phyloP scores from a whole-genome alignment of 2,113 vertebrate genomes.

The Aphelocoma coerulescens region DNA sequence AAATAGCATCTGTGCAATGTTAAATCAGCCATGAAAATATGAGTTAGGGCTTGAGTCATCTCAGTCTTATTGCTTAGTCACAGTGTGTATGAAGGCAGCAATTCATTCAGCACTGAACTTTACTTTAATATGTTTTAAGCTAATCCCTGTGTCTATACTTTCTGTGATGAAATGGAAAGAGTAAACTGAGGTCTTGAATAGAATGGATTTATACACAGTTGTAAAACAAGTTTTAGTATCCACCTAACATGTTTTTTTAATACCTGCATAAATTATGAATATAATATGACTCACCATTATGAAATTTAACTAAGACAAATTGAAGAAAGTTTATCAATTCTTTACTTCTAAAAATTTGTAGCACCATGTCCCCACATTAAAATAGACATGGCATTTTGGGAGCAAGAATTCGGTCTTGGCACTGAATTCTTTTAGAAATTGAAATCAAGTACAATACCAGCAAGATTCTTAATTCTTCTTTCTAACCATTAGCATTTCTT shows the following conservation, averaged over 20 bases:
- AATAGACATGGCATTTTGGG: not conserved
- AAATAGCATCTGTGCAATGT: conserved; percentile 36
- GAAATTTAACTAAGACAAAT: not conserved
- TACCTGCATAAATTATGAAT: not conserved
- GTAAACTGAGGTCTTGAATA: not conserved
- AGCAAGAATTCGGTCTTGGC: not conserved
- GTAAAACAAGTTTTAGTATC: not conserved
- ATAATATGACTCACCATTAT: not conserved
- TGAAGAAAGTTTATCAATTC: not conserved
- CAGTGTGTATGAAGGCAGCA: not conserved
- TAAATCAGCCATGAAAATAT: conserved; percentile 40
- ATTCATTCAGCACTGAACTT: not conserved
- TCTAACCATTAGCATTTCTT: not conserved
- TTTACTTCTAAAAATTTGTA: not conserved
- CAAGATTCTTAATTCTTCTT: not conserved
- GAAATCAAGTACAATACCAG: not conserved
- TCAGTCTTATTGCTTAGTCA: conserved; percentile 3
- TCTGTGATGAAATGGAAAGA: not conserved
- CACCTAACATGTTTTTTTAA: not conserved
- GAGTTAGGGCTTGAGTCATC: conserved; percentile 57
- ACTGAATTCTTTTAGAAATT: not conserved
- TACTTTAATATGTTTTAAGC: not conserved
- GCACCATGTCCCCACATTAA: not conserved
- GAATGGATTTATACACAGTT: not conserved
- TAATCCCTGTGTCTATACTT: not conserved